Conservation (phyloP, 2,888 invertebrate species). For the Trissolcus brochymenae region DNA sequence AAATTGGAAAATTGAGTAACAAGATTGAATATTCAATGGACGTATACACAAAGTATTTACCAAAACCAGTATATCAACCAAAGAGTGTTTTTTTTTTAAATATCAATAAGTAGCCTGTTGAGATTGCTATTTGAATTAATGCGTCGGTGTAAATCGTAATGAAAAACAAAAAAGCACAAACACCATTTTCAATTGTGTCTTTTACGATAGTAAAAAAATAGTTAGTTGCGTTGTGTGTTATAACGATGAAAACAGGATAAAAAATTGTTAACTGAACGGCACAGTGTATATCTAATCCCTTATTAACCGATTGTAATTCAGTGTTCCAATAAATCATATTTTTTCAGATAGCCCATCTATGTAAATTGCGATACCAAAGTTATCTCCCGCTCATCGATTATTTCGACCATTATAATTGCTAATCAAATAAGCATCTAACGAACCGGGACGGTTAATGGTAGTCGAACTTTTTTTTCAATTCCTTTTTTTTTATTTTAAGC, state of each 20-base stretch:
- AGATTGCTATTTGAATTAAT: constrained; percentile 11
- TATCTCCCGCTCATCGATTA: constrained; percentile 17
- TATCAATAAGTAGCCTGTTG: constrained; percentile 1
- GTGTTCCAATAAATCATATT: too few species aligned
- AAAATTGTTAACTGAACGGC: too few species aligned
- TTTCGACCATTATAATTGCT: constrained; percentile 30
- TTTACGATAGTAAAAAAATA: constrained; percentile 13
- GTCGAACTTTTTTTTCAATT: constrained; percentile 21
- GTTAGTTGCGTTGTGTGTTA: not conserved
- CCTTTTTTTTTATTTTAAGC: not conserved
- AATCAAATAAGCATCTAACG: constrained; percentile 25
- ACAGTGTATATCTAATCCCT: too few species aligned
- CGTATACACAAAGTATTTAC: constrained; percentile 2
- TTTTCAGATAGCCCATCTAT: not conserved
- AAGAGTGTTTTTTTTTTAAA: too few species aligned
- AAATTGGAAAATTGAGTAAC: too few species aligned
- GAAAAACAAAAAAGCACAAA: constrained; percentile 40
- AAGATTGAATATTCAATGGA: too few species aligned
- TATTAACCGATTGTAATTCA: too few species aligned
- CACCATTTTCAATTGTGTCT: constrained; percentile 20
- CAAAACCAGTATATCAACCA: not conserved
- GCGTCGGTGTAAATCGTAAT: constrained; percentile 17
- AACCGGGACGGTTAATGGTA: constrained; percentile 20
- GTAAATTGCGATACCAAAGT: not conserved
- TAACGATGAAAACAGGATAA: too few species aligned